phyloP scores from a whole-genome alignment of 1,140 invertebrate species.

The Aleiodes sp. region DNA sequence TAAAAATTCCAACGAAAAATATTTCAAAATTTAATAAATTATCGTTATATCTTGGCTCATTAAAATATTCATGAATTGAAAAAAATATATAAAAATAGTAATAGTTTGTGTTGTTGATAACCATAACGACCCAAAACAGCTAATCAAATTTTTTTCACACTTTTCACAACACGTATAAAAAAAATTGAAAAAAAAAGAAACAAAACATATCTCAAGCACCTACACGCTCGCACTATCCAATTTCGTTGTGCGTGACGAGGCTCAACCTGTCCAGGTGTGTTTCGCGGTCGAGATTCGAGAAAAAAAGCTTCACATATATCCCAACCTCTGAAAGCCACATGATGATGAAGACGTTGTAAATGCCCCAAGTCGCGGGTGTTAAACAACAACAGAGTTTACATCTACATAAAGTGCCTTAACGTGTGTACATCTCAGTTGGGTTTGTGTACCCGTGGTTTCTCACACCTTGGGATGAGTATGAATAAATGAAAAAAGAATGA shows the following conservation, averaged over 20 bases:
- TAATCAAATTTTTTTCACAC: constrained; percentile 28
- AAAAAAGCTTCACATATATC: constrained; percentile 14
- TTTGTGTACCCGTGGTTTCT: constrained; percentile 21
- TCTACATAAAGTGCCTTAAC: not conserved
- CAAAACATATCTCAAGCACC: not conserved
- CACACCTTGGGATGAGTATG: constrained; percentile 33
- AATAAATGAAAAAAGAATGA: constrained; percentile 9
- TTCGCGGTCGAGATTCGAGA: not conserved
- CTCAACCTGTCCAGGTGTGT: constrained; percentile 45
- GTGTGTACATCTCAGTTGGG: constrained; percentile 19
- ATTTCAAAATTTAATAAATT: constrained; percentile 19
- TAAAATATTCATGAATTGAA: constrained; percentile 14
- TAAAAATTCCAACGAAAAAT: not conserved
- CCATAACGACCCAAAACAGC: not conserved
- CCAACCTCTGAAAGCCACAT: not conserved
- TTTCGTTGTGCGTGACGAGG: constrained; percentile 16
- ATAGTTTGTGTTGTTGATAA: constrained; percentile 14
- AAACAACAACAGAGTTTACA: constrained; percentile 18
- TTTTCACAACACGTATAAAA: constrained; percentile 27
- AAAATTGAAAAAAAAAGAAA: not conserved
- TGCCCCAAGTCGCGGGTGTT: not conserved
- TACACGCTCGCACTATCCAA: not conserved
- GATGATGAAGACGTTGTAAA: constrained; percentile 57
- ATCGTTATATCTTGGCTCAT: constrained; percentile 12
- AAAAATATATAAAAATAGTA: constrained; percentile 19